A percentile compares a stretch with the other conserved stretches of the same genome.
These are phyloP conservation scores for Choloepus hoffmanni DNA, from an alignment of 2,113 vertebrate species.

Conservation along the genomic window DNA sequence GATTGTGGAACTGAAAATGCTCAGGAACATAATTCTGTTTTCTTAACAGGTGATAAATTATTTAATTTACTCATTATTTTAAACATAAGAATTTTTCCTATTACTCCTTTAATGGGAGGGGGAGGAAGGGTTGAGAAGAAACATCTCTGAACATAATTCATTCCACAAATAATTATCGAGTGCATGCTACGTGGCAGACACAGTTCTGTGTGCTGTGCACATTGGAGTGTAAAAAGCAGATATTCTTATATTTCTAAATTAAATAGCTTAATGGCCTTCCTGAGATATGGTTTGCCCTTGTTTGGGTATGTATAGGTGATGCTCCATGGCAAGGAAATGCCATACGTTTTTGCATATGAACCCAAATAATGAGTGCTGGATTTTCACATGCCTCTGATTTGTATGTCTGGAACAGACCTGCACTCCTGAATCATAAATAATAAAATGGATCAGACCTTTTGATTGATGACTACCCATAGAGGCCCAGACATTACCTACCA, in stretches of 20 bases:
- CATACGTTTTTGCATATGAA: neutral
- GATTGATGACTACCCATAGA: neutral
- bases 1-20: constrained; percentile 1
- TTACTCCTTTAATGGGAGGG: neutral
- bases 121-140: neutral
- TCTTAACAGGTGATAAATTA: neutral
- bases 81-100: neutral
- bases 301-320: neutral
- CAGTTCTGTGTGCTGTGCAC: neutral
- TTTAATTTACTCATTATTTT: constrained; percentile 13
- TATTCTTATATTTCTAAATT: neutral
- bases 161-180: neutral
- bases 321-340: neutral
- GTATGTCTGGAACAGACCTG: neutral
- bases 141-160: neutral
- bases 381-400: neutral
- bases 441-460: neutral
- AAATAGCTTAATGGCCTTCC: neutral
- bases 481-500: neutral
- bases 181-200: neutral
- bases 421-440: neutral
- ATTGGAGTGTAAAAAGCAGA: neutral
- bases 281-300: neutral
- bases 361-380: neutral
- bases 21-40: neutral